These are phyloP conservation scores for Lithophane ornitopus DNA, from an alignment of 2,888 invertebrate species.

Conservation along the genomic window DNA sequence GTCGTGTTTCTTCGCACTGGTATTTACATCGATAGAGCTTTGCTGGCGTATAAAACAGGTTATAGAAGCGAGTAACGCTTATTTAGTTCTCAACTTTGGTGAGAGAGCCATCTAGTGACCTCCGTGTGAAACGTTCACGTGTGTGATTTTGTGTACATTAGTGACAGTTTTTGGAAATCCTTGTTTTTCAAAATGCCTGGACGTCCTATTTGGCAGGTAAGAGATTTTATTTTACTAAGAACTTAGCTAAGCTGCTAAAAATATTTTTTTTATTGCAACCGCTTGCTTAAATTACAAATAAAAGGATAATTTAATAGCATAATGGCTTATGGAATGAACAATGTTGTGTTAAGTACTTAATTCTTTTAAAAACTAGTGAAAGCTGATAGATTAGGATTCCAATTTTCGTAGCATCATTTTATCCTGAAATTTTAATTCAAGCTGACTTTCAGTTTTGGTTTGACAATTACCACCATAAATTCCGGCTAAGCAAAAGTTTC, in stretches of 20 bases:
- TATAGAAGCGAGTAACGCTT: constrained; percentile 87
- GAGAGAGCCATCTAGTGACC: constrained; percentile 89
- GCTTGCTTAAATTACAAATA: neutral
- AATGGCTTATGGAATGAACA: neutral
- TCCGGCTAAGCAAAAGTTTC: neutral
- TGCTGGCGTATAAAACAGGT: constrained; percentile 89
- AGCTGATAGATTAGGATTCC: neutral
- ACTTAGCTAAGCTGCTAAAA: neutral
- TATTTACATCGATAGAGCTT: constrained; percentile 84
- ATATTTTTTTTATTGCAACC: neutral
- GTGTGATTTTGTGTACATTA: constrained; percentile 77
- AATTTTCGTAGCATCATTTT: neutral
- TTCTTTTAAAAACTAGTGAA: neutral
- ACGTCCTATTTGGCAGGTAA: constrained; percentile 94
- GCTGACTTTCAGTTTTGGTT: neutral
- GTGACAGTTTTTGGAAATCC: constrained; percentile 77
- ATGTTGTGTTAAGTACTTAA: too few species aligned
- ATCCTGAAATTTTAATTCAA: neutral
- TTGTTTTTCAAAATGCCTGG: constrained; percentile 91
- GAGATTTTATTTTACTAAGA: constrained; percentile 13
- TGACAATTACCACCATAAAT: neutral
- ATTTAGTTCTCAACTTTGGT: constrained; percentile 88
- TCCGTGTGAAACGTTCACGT: constrained; percentile 78
- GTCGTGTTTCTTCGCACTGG: constrained; percentile 85
- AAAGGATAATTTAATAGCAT: neutral